Evolutionary conservation across 1,140 invertebrate species (phyloP), one percentile per base, ranked within the genome.

Genomic region (Drosophila elegans): DNA sequence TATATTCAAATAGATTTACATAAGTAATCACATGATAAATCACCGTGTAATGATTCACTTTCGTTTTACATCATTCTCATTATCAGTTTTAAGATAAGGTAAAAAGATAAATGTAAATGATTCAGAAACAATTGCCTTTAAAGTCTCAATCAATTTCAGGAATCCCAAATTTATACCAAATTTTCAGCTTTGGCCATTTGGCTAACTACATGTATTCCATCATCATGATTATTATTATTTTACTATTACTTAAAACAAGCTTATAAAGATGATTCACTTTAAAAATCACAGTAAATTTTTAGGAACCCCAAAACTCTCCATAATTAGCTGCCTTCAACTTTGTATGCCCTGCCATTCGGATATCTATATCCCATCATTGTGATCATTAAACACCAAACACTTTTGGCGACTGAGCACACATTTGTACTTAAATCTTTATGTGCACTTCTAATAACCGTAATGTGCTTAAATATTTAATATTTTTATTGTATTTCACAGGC

Each of bases 391-490:
- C 73, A 51, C 48, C 60, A 57, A 71, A 52, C 53, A 66, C 48
- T 41, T 34, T 38, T 13, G 56, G 66, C 61, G 55, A 71, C 63
- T 69, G 48, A 62, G 16, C 16, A 52, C 45, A 68, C 60, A 67
- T 44, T 32, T 71, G 72, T 51, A 32, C 72, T 45, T 32, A 69
- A 71, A 55, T 71, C 51, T 67, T 72, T 84, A 82, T 89, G 76
- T 89, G 84, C 84, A 67, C 76, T 89, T 88, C 84, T 88, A 88
- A 88, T 80, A 56, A 72, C 67, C 64, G 64, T 69, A 86, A 88
- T 73, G 83, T 83, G 80, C 84, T 89, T 88, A 88, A 89, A 88
- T 88, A 83, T 88, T 77, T 76, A 80, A 88, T 83, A 88, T 77
- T 86, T 86, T 86, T 82, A 88, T 86, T 79, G 72, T 86, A 79